phyloP scores from a whole-genome alignment of 2,797 vertebrate genomes.

The Ptychobarbus kaznakovi region DNA sequence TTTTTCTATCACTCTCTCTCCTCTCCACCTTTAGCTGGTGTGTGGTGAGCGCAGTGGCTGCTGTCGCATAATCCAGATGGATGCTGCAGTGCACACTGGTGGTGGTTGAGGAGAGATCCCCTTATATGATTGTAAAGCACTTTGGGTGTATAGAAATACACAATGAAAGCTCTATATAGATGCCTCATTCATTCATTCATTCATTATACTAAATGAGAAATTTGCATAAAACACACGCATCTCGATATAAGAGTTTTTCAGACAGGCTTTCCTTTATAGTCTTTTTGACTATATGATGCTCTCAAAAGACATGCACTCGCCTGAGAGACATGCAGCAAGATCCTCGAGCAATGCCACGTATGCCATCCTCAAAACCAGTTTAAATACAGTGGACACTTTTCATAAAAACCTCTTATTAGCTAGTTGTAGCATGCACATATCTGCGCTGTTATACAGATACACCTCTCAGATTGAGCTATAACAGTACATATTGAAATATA shows the following conservation, averaged over 20 bases:
- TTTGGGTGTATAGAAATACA: no score
- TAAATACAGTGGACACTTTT: background rate
- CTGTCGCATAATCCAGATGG: no score
- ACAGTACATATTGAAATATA: background rate
- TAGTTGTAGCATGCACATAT: background rate
- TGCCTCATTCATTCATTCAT: no score
- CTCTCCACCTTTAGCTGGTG: no score
- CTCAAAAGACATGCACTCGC: background rate
- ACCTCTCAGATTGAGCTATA: background rate
- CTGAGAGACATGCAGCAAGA: background rate
- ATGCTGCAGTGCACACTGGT: no score
- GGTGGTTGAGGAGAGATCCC: no score
- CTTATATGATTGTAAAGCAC: no score
- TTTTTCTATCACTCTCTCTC: background rate
- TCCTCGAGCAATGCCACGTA: background rate
- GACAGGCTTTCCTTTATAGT: background rate
- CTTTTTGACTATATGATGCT: background rate
- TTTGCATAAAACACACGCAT: background rate
- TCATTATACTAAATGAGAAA: background rate
- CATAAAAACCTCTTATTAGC: background rate
- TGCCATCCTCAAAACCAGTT: background rate
- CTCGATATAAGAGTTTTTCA: background rate
- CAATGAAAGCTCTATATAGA: no score
- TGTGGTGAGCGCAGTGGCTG: no score
- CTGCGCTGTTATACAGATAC: background rate